Evolutionary conservation across 1,140 invertebrate genomes (phyloP).

Genomic region (Orussus abietinus): DNA sequence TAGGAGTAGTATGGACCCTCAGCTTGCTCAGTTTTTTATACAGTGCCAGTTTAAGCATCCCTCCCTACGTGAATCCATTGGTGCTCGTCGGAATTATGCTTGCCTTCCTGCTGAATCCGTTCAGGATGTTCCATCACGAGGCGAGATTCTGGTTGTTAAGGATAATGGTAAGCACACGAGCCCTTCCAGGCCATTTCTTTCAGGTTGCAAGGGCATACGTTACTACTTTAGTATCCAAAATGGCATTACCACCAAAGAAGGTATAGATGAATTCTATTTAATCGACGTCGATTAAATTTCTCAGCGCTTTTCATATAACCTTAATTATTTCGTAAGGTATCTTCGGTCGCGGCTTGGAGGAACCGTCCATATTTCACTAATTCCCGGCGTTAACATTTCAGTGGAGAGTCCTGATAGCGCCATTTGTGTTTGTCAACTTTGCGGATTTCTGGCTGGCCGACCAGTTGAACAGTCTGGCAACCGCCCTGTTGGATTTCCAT

Average conservation of each 20-base stretch:
- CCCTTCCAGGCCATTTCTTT: too few relatives aligned
- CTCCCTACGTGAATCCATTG: constrained; percentile 87
- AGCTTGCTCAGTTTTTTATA: constrained; percentile 81
- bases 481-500: constrained; percentile 89
- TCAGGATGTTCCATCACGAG: constrained; percentile 88
- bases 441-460: constrained; percentile 99
- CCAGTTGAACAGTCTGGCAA: constrained; percentile 91
- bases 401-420: constrained; percentile 84
- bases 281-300: too few relatives aligned
- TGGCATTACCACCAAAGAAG: too few relatives aligned
- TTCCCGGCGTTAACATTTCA: too few relatives aligned
- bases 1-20: constrained; percentile 92
- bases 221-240: too few relatives aligned
- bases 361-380: too few relatives aligned
- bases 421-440: constrained; percentile 94
- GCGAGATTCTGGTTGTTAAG: constrained; percentile 80
- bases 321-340: too few relatives aligned
- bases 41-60: constrained; percentile 81
- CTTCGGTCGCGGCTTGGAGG: too few relatives aligned
- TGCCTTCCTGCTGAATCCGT: constrained; percentile 87
- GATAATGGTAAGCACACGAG: constrained; percentile 72
- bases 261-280: too few relatives aligned
- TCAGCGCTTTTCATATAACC: too few relatives aligned
- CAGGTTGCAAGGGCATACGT: too few relatives aligned
- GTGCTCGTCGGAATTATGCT: constrained; percentile 83